phyloP scores from a whole-genome alignment of 2,888 invertebrate species.

The Rhaphigaster nebulosa region DNA sequence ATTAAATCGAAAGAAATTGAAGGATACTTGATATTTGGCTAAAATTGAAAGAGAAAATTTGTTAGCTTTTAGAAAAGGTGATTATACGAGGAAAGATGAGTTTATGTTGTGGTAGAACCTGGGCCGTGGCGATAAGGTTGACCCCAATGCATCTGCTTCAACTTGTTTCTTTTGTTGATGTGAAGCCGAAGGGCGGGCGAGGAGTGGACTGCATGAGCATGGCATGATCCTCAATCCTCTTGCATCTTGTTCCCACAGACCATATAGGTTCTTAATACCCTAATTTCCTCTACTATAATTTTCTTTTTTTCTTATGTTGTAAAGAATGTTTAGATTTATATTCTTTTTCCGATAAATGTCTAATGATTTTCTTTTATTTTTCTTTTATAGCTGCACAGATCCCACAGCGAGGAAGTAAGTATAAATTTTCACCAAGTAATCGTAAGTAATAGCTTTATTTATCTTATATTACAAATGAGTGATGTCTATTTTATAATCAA shows the following conservation, averaged over 20 bases:
- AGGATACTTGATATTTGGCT: neutral
- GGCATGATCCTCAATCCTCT: conserved; percentile 54
- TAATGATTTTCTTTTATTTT: conserved; percentile 68
- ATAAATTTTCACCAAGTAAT: conserved; percentile 50
- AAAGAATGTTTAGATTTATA: conserved; percentile 60
- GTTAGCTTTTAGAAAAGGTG: neutral
- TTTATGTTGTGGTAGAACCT: neutral
- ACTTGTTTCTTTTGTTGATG: conserved; percentile 35
- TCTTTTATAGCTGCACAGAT: conserved; percentile 89
- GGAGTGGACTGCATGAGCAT: conserved; percentile 54
- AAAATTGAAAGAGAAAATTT: neutral
- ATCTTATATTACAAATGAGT: neutral
- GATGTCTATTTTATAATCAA: neutral
- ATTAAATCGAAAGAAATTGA: neutral
- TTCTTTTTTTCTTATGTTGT: conserved; percentile 16
- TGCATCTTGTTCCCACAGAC: conserved; percentile 54
- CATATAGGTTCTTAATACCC: conserved; percentile 48
- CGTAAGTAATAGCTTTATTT: conserved; percentile 59
- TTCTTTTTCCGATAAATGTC: conserved; percentile 25
- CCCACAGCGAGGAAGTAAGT: conserved; percentile 91
- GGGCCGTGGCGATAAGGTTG: conserved; percentile 54
- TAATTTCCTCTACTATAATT: conserved; percentile 27
- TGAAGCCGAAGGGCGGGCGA: conserved; percentile 32
- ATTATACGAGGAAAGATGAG: neutral
- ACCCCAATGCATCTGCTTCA: conserved; percentile 57